phyloP scores from a whole-genome alignment of 2,113 vertebrate species.

The Panthera uncia region DNA sequence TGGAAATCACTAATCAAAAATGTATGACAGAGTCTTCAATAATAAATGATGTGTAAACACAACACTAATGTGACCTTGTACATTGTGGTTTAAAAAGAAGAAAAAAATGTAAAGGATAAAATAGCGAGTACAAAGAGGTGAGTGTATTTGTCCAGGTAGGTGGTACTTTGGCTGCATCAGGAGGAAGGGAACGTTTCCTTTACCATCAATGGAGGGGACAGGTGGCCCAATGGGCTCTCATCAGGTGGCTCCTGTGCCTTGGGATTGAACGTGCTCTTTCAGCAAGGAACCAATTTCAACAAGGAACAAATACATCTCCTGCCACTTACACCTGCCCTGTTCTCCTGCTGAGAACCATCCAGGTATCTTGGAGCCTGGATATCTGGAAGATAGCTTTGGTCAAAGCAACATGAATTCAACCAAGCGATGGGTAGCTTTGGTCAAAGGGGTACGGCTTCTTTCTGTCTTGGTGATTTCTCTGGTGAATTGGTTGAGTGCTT shows the following conservation, averaged over 20 bases:
- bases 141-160: neutral
- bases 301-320: neutral
- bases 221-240: neutral
- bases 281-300: neutral
- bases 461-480: neutral
- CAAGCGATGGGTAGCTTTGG: neutral
- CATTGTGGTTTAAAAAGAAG: too few species aligned
- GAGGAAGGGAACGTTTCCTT: neutral
- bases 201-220: neutral
- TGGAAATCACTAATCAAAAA: conserved; percentile 17
- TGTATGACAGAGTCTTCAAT: neutral
- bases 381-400: neutral
- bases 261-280: rapidly evolving
- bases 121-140: rapidly evolving
- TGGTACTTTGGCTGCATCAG: rapidly evolving
- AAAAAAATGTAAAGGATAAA: neutral
- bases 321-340: rapidly evolving
- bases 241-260: rapidly evolving
- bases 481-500: neutral
- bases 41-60: neutral
- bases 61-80: too few species aligned
- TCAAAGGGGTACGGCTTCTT: neutral
- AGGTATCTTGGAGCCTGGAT: rapidly evolving
- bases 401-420: too few species aligned
- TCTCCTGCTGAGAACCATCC: too few species aligned